Base-by-base conservation (phyloP, 2,797 vertebrate genomes). In the Lagocephalus sceleratus region DNA sequence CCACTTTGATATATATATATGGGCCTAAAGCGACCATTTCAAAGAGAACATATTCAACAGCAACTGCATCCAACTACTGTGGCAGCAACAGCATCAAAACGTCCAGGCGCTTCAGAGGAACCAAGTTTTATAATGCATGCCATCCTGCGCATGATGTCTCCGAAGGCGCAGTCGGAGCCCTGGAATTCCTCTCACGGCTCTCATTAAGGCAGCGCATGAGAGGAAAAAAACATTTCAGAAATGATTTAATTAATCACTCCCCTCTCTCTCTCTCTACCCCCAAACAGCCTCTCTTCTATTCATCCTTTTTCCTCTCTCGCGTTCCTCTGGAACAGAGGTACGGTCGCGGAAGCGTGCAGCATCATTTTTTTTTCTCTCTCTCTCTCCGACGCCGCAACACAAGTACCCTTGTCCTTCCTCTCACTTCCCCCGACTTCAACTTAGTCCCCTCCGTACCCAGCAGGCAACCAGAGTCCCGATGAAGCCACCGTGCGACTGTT, bases 231-330 rank as follows among this genome's bases (percentile, higher is more conserved):
- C 51, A 71, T 84, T 84, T 88, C 83, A 84, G 87, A 83, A 81
- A 76, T 76, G 80, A 70, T 81, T 84, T 76, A 78, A 86, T 86
- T 81, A 80, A 89, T 85, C 73, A 78, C 83, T 83, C 68, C 80
- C 71, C 59, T 51, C 32, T 49, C 43, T 7, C 68, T 48, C 47
- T 55, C 57, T 63, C 61, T 60, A 15, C 8, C 1, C 54, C 41
- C 12, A 20, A 20, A 19, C 20, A 21, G 6, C 7, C n/a, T 19
- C 17, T 48, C 57, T 69, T 39, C 20, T 54, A 35, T 60, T 64
- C 67, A 50, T 44, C 66, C 68, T 54, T 49, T 53, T 61, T 67
- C 51, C 42, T 52, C 48, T 41, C 20, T 40, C 22, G 66, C 49
- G 48, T 48, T 16, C 60, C 50, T 50, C 48, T 29, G 20, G 17